phyloP scores from a whole-genome alignment of 2,888 invertebrate species.

The Graphium colonna region DNA sequence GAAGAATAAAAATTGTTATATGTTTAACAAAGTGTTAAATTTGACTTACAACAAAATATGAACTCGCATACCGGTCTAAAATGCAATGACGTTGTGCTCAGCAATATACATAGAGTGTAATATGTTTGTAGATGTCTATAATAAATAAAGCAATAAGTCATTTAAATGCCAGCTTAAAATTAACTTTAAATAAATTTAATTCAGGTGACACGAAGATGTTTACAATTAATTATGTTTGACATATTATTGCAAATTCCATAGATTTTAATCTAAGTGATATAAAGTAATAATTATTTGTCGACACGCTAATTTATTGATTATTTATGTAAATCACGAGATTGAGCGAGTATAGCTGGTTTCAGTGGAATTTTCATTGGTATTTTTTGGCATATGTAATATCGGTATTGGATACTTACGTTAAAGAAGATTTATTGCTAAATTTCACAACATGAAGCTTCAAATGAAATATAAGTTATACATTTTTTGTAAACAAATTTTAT shows the following conservation, averaged over 20 bases:
- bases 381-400: constrained; percentile 48
- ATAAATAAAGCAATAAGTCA: not conserved
- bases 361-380: constrained; percentile 64
- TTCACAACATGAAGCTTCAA: not conserved
- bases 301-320: constrained; percentile 64
- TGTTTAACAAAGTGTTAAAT: no score
- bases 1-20: no score
- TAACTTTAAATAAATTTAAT: constrained; percentile 32
- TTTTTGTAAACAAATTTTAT: no score
- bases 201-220: constrained; percentile 37
- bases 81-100: no score
- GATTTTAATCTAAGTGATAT: constrained; percentile 46
- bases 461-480: no score
- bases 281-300: constrained; percentile 71
- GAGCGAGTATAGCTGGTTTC: constrained; percentile 63
- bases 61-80: no score
- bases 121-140: not conserved
- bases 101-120: not conserved
- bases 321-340: constrained; percentile 66
- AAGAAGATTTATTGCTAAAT: not conserved
- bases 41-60: no score
- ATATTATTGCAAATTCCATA: constrained; percentile 55
- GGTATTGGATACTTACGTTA: not conserved
- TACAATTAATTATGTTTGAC: constrained; percentile 57
- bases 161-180: not conserved